Evolutionary conservation across 2,113 vertebrate species (phyloP).

Genomic region (Crotalus viridis): DNA sequence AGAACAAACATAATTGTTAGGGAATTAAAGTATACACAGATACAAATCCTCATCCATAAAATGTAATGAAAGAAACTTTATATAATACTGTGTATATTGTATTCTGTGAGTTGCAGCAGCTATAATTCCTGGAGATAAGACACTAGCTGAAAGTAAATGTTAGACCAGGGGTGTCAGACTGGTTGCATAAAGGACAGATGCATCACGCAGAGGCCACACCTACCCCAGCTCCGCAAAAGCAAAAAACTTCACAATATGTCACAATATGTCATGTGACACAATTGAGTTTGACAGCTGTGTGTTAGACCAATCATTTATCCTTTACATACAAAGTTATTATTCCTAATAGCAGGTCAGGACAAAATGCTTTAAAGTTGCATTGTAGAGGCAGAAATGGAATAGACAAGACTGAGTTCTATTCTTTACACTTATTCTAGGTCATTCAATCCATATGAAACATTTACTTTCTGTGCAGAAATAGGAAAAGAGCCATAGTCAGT

Average conservation of each 20-base stretch:
- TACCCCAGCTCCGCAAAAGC: too few relatives aligned
- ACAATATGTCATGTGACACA: too few relatives aligned
- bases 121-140: slow-evolving; percentile 64
- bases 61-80: slow-evolving; percentile 59
- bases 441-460: background rate
- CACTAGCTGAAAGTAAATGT: slow-evolving; percentile 52
- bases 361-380: background rate
- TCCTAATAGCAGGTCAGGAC: slow-evolving; percentile 10
- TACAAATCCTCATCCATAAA: slow-evolving; percentile 2
- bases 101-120: slow-evolving; percentile 53
- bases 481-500: background rate
- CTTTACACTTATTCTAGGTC: background rate
- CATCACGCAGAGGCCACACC: too few relatives aligned
- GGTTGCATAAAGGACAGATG: too few relatives aligned
- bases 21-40: background rate
- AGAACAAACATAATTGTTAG: slow-evolving; percentile 9
- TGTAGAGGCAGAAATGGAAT: rapidly evolving
- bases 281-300: too few relatives aligned
- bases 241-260: too few relatives aligned
- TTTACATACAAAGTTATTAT: slow-evolving; percentile 16
- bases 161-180: slow-evolving; percentile 2
- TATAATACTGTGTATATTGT: slow-evolving; percentile 31
- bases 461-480: background rate
- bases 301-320: slow-evolving; percentile 31
- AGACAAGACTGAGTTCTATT: background rate